These are phyloP conservation scores for Lapara coniferarum DNA, from an alignment of 2,888 invertebrate genomes.

Conservation along the genomic window DNA sequence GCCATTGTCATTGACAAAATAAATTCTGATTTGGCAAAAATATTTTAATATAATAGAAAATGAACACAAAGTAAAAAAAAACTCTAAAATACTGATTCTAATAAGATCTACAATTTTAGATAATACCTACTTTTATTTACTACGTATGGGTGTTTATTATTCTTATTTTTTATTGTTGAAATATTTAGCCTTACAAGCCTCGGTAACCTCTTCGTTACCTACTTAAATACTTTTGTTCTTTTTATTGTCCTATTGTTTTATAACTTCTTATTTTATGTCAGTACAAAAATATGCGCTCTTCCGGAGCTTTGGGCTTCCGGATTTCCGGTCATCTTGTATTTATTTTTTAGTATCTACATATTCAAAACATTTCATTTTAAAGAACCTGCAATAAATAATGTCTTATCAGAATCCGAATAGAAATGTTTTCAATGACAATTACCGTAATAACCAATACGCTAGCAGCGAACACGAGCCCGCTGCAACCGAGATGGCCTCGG, in stretches of 20 bases:
- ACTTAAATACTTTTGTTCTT: background rate
- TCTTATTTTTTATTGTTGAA: too few species aligned
- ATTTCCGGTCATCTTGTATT: too few species aligned
- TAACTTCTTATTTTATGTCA: too few species aligned
- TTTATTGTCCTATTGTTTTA: background rate
- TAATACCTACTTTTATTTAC: too few species aligned
- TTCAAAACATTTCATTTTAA: too few species aligned
- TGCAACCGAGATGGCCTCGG: conserved; percentile 28
- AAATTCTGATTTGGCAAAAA: background rate
- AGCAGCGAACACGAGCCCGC: conserved; percentile 34
- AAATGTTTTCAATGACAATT: conserved; percentile 36
- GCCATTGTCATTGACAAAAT: background rate
- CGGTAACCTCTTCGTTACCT: too few species aligned
- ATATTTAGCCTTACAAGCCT: too few species aligned
- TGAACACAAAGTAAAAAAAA: background rate
- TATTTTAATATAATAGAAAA: background rate
- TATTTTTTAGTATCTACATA: too few species aligned
- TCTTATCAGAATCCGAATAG: conserved; percentile 26
- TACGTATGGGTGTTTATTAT: too few species aligned
- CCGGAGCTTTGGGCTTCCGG: too few species aligned
- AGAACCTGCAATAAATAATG: conserved; percentile 24
- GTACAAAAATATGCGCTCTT: too few species aligned
- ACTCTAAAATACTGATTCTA: background rate
- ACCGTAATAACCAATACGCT: conserved; percentile 37
- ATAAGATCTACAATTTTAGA: too few species aligned